Base-by-base conservation (phyloP, 2,888 invertebrate genomes). In the Papilio elwesi region DNA sequence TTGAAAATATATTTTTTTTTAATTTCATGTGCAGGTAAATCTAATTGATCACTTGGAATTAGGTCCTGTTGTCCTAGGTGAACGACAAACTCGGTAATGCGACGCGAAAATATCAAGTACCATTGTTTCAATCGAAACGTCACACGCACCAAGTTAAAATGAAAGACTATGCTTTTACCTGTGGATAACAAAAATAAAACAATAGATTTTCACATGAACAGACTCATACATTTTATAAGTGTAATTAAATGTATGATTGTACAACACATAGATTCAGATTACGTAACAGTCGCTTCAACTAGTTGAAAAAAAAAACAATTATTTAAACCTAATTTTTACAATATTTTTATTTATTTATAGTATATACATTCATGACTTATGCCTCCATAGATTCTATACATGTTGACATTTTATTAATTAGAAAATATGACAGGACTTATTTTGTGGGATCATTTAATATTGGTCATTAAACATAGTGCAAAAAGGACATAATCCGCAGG, bases 281-380 rank as follows among this genome's bases (percentile, higher is more conserved):
- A 26, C 8, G 9, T 10, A 59, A 55, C 26, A 10, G 38, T 38
- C 38, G 13, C 57, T 57, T 57, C 2, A 11, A 7, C 57, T 59
- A 59, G 12, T 59, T 38, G 6, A 38, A 59, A 38, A 59, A 38
- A 59, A 36, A 59, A 38, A 36, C 6, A 57, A 13, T n/a, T 38
- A 9, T 59, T 38, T 38, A 59, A 38, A 59, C 38, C n/a, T 59
- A 38, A 59, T 59, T 59, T 59, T 59, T 59, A 59, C 59, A 59
- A 4, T 57, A 26, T 26, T 2, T 26, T 48, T 57, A 26, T 26
- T 2, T 26, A 26, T 26, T 26, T 26, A 26, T 26, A n/a, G n/a
- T 57, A 59, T 38, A 38, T 38, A 59, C 59, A 38, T n/a, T 38
- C 38, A 38, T 59, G 38, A 38, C n/a, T 57, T 57, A 57, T 38